These are phyloP conservation scores for Hydractinia symbiolongicarpus DNA, from an alignment of 30 jellyfish, hydroid and myxozoan genomes.

Conservation along the genomic window DNA sequence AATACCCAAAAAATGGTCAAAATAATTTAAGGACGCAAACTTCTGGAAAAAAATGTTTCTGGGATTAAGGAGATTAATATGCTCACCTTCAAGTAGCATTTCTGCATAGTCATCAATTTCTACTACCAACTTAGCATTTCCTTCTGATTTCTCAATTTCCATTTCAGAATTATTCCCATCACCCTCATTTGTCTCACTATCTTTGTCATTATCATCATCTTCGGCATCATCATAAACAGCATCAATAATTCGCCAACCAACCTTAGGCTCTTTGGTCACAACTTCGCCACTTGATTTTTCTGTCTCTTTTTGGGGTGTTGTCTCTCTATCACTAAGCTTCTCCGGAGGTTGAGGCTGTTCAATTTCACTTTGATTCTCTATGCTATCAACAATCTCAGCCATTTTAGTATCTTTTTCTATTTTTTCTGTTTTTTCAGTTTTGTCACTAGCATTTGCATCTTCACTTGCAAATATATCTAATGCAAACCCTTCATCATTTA, in stretches of 20 bases:
- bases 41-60: too few relatives aligned
- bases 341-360: not conserved
- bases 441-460: not conserved
- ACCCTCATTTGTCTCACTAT: not conserved
- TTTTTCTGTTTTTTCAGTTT: not conserved
- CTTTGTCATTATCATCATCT: not conserved
- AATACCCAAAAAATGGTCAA: too few relatives aligned
- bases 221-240: slow-evolving; percentile 37
- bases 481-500: slow-evolving; percentile 13
- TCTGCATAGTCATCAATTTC: slow-evolving; percentile 90
- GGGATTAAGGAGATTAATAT: slow-evolving; percentile 2
- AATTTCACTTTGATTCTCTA: not conserved
- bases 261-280: not conserved
- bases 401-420: not conserved
- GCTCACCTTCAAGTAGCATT: slow-evolving; percentile 82
- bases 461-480: slow-evolving; percentile 36
- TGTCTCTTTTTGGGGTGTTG: not conserved
- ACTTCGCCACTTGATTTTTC: slow-evolving; percentile 2
- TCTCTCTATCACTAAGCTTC: not conserved
- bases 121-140: slow-evolving; percentile 26
- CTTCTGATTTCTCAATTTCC: slow-evolving; percentile 10
- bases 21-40: too few relatives aligned
- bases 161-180: slow-evolving; percentile 3
- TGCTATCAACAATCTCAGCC: not conserved
- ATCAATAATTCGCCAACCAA: slow-evolving; percentile 32